Percentiles rank a stretch among this genome's conserved stretches.
Evolutionary conservation across 2,888 invertebrate species (phyloP).

Genomic region (Anaspis maculata): DNA sequence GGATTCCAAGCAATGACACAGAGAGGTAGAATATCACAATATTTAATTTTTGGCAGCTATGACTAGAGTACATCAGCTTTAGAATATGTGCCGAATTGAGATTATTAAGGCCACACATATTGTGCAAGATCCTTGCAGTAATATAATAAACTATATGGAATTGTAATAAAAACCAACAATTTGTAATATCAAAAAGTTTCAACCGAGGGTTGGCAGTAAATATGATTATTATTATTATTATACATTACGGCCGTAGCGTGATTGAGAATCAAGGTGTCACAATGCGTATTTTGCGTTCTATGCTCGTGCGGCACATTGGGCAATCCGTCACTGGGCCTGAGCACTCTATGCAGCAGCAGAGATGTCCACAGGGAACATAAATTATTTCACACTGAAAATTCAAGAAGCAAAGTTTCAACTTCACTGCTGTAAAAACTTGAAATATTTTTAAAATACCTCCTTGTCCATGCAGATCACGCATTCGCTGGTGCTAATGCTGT

Average conservation of each 20-base stretch:
- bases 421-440: too few relatives aligned
- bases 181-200: not conserved
- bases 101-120: conserved; percentile 8
- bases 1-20: too few relatives aligned
- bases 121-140: too few relatives aligned
- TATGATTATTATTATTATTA: not conserved
- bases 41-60: too few relatives aligned
- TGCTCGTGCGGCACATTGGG: conserved; percentile 68
- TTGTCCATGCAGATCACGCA: conserved; percentile 83
- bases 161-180: not conserved
- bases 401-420: conserved; percentile 1
- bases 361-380: conserved; percentile 81
- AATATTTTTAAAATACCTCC: too few relatives aligned
- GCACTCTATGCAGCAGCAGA: conserved; percentile 72
- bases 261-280: conserved; percentile 48
- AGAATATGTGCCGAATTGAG: too few relatives aligned
- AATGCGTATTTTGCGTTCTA: conserved; percentile 58
- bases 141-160: too few relatives aligned
- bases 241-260: not conserved
- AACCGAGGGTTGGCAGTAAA: not conserved
- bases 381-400: conserved; percentile 59
- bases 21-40: too few relatives aligned
- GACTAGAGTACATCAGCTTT: too few relatives aligned
- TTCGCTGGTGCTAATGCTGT: conserved; percentile 47
- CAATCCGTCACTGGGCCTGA: conserved; percentile 54